Percentiles rank a stretch among this genome's conserved stretches.
Conservation (phyloP, 2,113 vertebrate species). For the Cisticola juncidis region DNA sequence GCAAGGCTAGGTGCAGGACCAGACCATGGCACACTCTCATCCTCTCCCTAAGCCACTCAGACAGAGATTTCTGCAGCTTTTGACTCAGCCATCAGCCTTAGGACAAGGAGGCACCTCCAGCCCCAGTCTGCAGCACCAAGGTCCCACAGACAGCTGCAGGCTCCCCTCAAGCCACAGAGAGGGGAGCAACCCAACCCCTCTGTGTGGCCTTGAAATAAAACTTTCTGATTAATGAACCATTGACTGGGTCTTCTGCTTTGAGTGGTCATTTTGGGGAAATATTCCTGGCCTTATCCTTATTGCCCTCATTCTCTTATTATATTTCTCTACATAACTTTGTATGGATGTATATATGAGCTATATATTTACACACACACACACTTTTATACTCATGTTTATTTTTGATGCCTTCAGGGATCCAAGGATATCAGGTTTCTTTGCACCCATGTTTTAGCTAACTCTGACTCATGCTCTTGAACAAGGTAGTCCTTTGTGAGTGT, state of each 20-base stretch:
- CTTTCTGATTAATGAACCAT: neutral
- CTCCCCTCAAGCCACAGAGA: neutral
- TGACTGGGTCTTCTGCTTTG: neutral
- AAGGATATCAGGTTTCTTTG: neutral
- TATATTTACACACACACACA: neutral
- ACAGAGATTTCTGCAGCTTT: neutral
- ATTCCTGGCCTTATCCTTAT: neutral
- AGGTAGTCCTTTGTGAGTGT: neutral
- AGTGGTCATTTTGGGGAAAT: neutral
- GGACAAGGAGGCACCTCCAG: too few relatives aligned
- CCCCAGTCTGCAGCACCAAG: too few relatives aligned
- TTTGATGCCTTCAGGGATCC: neutral
- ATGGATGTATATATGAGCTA: neutral
- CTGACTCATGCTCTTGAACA: neutral
- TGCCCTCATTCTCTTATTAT: neutral
- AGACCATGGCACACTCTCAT: fast-evolving
- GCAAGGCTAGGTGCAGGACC: neutral
- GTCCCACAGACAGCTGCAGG: neutral
- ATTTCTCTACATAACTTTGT: neutral
- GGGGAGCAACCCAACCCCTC: neutral
- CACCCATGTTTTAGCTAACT: neutral
- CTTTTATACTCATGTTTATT: neutral
- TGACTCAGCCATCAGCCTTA: fast-evolving
- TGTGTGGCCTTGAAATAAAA: neutral
- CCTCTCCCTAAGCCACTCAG: too few relatives aligned